A percentile compares a stretch with the other conserved stretches of the same genome.
phyloP scores from a whole-genome alignment of 2,888 invertebrate species.

The Ectropis crepuscularia region DNA sequence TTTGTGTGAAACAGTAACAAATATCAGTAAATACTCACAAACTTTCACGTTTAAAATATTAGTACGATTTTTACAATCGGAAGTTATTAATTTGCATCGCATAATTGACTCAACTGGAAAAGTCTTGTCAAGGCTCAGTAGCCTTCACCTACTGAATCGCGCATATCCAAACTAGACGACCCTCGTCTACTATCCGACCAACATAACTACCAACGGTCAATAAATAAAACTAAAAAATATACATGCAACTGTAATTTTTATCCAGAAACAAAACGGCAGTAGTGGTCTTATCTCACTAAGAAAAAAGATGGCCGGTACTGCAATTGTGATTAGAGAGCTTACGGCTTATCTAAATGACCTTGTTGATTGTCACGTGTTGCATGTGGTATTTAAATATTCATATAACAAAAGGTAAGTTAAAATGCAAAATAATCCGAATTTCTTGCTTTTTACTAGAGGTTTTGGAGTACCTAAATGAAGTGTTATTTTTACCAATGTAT shows the following conservation, averaged over 20 bases:
- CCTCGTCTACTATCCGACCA: background rate
- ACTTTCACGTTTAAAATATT: too few relatives aligned
- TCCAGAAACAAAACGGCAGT: background rate
- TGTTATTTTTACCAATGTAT: too few relatives aligned
- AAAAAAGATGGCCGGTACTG: background rate
- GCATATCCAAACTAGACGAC: conserved; percentile 3
- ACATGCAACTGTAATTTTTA: background rate
- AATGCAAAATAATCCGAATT: too few relatives aligned
- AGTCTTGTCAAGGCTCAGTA: background rate
- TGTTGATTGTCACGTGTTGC: background rate
- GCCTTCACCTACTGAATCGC: background rate
- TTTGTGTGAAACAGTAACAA: too few relatives aligned
- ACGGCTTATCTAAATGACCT: too few relatives aligned
- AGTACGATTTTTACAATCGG: background rate
- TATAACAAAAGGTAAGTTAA: background rate
- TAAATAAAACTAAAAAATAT: background rate
- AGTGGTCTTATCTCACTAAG: background rate
- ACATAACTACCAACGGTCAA: background rate
- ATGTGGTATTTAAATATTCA: background rate
- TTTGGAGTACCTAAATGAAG: too few relatives aligned
- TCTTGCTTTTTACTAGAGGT: too few relatives aligned
- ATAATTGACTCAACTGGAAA: background rate
- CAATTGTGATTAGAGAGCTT: conserved; percentile 2
- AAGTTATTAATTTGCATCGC: background rate
- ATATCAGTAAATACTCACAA: too few relatives aligned